phyloP scores from a whole-genome alignment of 1,140 invertebrate species.

The Lasaia peninsularis region DNA sequence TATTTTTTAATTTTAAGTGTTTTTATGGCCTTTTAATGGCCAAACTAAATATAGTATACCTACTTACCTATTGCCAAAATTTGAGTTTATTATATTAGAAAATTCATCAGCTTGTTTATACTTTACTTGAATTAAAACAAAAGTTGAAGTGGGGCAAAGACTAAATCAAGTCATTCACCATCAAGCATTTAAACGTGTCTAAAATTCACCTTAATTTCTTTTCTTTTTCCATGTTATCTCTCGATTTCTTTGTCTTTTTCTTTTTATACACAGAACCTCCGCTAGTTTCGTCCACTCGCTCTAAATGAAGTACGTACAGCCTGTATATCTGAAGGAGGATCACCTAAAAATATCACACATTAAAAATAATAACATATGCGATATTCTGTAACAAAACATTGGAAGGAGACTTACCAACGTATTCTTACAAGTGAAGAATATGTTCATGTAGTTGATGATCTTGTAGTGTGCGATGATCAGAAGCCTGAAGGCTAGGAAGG shows the following conservation, averaged over 20 bases:
- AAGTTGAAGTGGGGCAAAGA: too few relatives aligned
- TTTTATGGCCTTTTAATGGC: too few relatives aligned
- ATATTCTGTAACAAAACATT: too few relatives aligned
- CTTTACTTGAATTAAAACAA: too few relatives aligned
- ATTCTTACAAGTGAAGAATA: slow-evolving; percentile 95
- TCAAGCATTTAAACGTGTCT: too few relatives aligned
- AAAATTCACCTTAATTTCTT: slow-evolving; percentile 72
- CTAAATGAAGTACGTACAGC: slow-evolving; percentile 87
- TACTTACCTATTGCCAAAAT: too few relatives aligned
- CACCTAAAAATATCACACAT: slow-evolving; percentile 76
- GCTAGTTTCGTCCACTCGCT: slow-evolving; percentile 67
- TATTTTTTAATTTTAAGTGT: too few relatives aligned
- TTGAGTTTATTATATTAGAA: too few relatives aligned
- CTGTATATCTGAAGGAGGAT: slow-evolving; percentile 91
- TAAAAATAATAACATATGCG: too few relatives aligned
- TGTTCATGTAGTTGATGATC: slow-evolving; percentile 94
- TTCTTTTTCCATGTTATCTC: slow-evolving; percentile 65
- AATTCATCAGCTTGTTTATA: too few relatives aligned
- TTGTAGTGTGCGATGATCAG: slow-evolving; percentile 90
- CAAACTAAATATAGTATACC: too few relatives aligned
- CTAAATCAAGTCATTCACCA: too few relatives aligned
- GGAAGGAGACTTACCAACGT: slow-evolving; percentile 81
- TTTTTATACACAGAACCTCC: slow-evolving; percentile 73
- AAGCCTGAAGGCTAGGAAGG: slow-evolving; percentile 89
- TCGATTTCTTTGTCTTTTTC: slow-evolving; percentile 78